Conservation (phyloP, 35 echinoderm and acorn worm species). For the Diadema setosum region DNA sequence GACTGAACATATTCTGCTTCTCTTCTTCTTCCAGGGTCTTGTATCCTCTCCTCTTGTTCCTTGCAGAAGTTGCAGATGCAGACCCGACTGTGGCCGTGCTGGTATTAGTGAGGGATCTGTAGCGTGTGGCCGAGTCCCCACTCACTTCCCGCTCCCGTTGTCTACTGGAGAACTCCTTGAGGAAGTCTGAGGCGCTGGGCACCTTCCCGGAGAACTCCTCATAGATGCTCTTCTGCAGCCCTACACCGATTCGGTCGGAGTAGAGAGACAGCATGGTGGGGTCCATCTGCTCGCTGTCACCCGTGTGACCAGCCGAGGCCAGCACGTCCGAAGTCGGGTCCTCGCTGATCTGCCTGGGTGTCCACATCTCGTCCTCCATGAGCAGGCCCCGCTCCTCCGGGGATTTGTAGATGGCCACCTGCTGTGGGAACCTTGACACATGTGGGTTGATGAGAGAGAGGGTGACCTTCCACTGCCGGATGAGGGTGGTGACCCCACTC, state of each 20-base stretch:
- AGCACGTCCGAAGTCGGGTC: not conserved
- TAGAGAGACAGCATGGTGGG: not conserved
- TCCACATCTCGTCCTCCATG: slow-evolving; percentile 13
- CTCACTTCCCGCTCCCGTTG: not conserved
- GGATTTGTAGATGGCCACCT: not conserved
- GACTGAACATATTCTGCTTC: not conserved
- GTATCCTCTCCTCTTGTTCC: not conserved
- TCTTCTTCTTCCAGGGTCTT: not conserved
- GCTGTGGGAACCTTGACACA: not conserved
- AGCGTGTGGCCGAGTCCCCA: not conserved
- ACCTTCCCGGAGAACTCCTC: slow-evolving; percentile 68
- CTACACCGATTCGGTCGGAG: not conserved
- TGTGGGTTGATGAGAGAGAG: slow-evolving; percentile 63
- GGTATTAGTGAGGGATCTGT: slow-evolving; percentile 29
- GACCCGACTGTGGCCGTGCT: slow-evolving; percentile 33
- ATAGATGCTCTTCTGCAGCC: slow-evolving; percentile 65
- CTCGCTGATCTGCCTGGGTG: not conserved
- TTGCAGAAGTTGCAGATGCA: not conserved
- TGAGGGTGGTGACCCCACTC: slow-evolving; percentile 69
- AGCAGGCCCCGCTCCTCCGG: not conserved
- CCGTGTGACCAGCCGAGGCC: not conserved
- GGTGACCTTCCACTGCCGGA: slow-evolving; percentile 94
- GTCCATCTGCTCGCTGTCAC: slow-evolving; percentile 1
- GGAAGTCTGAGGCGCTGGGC: not conserved
- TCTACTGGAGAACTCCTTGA: not conserved